Evolutionary conservation across 2,113 vertebrate genomes (phyloP).

Genomic region (Nycticebus coucang): DNA sequence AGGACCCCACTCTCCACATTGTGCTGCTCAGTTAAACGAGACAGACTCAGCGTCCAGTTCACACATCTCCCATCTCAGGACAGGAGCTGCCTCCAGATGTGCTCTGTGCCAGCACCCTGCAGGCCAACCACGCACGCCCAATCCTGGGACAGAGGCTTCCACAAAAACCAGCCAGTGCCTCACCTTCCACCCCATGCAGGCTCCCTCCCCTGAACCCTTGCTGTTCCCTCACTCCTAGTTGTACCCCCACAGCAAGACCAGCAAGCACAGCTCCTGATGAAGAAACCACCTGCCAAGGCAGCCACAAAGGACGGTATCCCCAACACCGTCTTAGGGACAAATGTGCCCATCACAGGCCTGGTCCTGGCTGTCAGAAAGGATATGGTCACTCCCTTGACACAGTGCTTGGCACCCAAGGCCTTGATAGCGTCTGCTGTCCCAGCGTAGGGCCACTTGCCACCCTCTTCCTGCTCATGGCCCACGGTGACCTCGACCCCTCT

Average conservation of each 20-base stretch:
- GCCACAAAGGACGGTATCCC: accelerated
- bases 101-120: too few species aligned
- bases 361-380: constrained; percentile 81
- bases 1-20: background rate
- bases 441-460: constrained; percentile 91
- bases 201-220: background rate
- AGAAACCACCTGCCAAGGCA: accelerated
- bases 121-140: background rate
- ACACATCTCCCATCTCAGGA: accelerated
- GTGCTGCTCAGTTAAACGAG: accelerated
- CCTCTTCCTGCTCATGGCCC: constrained; percentile 91
- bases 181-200: background rate
- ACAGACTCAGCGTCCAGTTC: accelerated
- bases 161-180: background rate
- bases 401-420: constrained; percentile 90
- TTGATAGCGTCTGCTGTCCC: constrained; percentile 89
- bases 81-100: accelerated
- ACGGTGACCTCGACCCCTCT: constrained; percentile 90
- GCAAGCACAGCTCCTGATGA: too few species aligned
- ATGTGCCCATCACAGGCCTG: background rate
- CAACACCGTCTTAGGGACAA: accelerated
- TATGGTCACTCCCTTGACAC: constrained; percentile 90
- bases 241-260: background rate
- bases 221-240: too few species aligned
- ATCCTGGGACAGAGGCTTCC: background rate